Evolutionary conservation across 2,888 invertebrate genomes (phyloP).

Genomic region (Vannuccia rotundouncinata): DNA sequence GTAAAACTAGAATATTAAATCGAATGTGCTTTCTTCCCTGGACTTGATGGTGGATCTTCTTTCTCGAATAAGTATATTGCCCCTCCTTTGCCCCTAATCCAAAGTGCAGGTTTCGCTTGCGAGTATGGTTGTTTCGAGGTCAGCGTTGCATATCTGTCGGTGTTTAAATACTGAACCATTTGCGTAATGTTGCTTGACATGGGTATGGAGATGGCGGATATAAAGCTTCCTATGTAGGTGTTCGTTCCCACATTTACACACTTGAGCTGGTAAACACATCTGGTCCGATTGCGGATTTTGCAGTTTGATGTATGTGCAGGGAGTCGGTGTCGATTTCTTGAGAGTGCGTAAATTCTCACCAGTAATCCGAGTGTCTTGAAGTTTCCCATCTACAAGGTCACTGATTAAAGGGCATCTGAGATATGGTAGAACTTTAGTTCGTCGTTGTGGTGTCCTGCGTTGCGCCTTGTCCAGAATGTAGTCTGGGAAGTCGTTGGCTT

Average conservation of each 20-base stretch:
- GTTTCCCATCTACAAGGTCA: no score
- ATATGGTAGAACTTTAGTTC: no score
- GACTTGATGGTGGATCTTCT: neutral
- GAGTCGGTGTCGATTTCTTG: no score
- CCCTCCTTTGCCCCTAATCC: neutral
- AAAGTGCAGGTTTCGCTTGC: neutral
- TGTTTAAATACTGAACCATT: neutral
- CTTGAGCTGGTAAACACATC: neutral
- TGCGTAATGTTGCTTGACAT: neutral
- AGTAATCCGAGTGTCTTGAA: no score
- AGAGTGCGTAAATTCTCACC: no score
- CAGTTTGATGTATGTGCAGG: no score
- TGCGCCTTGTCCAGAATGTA: no score
- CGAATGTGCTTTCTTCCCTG: neutral
- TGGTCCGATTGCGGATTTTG: neutral
- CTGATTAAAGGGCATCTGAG: no score
- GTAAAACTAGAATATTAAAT: neutral
- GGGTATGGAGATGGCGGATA: neutral
- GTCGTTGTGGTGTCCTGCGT: no score
- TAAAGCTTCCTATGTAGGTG: neutral
- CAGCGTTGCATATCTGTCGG: neutral
- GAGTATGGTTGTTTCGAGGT: neutral
- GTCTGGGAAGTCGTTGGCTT: no score
- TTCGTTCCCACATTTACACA: neutral
- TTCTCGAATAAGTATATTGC: neutral